phyloP scores from a whole-genome alignment of 37 sponge, comb jelly and placozoan species.

The Crambe crambe region DNA sequence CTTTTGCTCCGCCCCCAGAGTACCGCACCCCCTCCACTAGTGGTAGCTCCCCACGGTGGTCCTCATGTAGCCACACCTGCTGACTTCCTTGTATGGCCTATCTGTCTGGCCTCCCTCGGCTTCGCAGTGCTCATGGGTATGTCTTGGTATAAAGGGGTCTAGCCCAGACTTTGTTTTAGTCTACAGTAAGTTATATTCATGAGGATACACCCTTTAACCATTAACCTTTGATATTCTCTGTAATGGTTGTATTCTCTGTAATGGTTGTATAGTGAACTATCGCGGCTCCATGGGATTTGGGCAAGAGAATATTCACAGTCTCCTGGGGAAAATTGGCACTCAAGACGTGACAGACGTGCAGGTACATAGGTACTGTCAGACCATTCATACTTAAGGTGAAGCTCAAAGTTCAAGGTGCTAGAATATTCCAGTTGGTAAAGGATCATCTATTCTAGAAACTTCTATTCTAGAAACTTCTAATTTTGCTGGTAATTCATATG shows the following conservation, averaged over 20 bases:
- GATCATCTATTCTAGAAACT: too few species aligned
- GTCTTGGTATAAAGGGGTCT: too few species aligned
- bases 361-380: too few species aligned
- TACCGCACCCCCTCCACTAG: constrained; percentile 8
- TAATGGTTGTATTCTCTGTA: too few species aligned
- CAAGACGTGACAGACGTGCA: constrained; percentile 94
- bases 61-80: constrained; percentile 56
- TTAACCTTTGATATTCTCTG: too few species aligned
- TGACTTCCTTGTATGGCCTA: constrained; percentile 54
- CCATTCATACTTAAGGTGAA: too few species aligned
- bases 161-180: too few species aligned
- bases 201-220: neutral
- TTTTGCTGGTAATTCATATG: too few species aligned
- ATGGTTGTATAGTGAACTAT: constrained; percentile 80
- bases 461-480: too few species aligned
- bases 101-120: constrained; percentile 61
- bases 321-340: constrained; percentile 86
- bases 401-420: too few species aligned
- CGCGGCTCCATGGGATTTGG: constrained; percentile 92
- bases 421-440: too few species aligned
- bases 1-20: constrained; percentile 25
- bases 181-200: neutral
- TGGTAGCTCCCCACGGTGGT: constrained; percentile 60
- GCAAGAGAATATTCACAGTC: constrained; percentile 56
- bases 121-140: constrained; percentile 78